These are phyloP conservation scores for Caenorhabditis japonica DNA, from an alignment of 2,888 invertebrate species.

Conservation along the genomic window DNA sequence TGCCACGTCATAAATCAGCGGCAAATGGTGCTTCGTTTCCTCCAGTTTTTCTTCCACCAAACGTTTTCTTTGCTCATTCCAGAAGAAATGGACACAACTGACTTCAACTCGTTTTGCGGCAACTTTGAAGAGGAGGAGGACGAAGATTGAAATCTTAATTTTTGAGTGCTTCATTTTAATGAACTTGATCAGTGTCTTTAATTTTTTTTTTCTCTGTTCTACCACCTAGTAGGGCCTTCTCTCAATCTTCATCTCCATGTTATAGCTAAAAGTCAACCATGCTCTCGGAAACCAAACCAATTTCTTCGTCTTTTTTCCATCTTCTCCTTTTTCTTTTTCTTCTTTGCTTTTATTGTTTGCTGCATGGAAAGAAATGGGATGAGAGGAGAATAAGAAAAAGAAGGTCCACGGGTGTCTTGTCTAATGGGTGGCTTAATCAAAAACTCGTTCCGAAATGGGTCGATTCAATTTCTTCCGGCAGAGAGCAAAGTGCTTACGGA, in stretches of 20 bases:
- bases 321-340: not conserved
- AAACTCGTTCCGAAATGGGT: conserved; percentile 6
- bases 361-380: not conserved
- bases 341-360: conserved; percentile 7
- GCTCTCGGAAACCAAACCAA: conserved; percentile 12
- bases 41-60: not conserved
- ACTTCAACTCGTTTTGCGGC: conserved; percentile 50
- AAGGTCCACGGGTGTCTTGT: too few relatives aligned
- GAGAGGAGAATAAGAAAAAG: not conserved
- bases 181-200: too few relatives aligned
- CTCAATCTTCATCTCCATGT: too few relatives aligned
- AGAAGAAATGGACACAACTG: conserved; percentile 53
- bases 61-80: conserved; percentile 24
- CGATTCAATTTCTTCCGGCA: not conserved
- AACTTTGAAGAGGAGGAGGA: conserved; percentile 54
- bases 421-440: conserved; percentile 10
- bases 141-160: conserved; percentile 46
- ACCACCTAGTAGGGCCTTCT: too few relatives aligned
- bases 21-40: conserved; percentile 9
- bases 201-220: too few relatives aligned
- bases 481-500: not conserved
- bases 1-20: conserved; percentile 49
- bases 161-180: too few relatives aligned
- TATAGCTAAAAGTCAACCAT: too few relatives aligned
- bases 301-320: too few relatives aligned